Base-by-base conservation (phyloP, 2,113 vertebrate species). In the Ifrita kowaldi region DNA sequence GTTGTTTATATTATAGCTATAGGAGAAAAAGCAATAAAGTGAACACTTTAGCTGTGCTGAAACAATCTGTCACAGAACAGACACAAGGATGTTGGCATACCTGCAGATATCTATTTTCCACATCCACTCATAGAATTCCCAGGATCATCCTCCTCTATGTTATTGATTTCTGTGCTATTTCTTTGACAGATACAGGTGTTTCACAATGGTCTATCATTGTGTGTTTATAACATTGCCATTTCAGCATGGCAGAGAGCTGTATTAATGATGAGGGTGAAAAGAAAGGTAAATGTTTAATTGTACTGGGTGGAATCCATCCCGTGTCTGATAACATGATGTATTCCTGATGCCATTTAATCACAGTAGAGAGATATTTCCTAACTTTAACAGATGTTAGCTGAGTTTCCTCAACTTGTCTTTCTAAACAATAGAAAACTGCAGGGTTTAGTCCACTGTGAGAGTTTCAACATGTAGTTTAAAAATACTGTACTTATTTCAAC, bases 41-140 rank as follows among this genome's bases (percentile, higher is more conserved):
- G 44, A 92, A 44, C 17, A 47, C 42, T 82, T 89, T 9, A 70
- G 15, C 32, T 32, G 41, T 62, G 49, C 68, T 83, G 7, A 35
- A 93, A 81, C 44, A 35, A 91, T 59, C 91, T 90, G 81, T 92
- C 76, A 62, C 63, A 76, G 68, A 95, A 84, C 39, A 85, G 85
- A 91, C 53, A 42, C 0, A 9, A 52, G n/a, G 60, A 57, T 22
- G 32, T n/a, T 78, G 85, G 37, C 75, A 71, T 86, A 59, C 27
- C 3, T 83, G 89, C 77, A 86, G 78, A 60, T 68, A 59, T 28
- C 2, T 93, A 37, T 11, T 87, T 94, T 46, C 37, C 3, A 4
- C 39, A 87, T 87, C 53, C 44, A 37, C 32, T 23, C 7, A 8
- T 24, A 26, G 47, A 95, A 84, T 95, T 84, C 84, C 6, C n/a